phyloP scores from a whole-genome alignment of 2,797 vertebrate genomes.

The Oryzias sinensis region DNA sequence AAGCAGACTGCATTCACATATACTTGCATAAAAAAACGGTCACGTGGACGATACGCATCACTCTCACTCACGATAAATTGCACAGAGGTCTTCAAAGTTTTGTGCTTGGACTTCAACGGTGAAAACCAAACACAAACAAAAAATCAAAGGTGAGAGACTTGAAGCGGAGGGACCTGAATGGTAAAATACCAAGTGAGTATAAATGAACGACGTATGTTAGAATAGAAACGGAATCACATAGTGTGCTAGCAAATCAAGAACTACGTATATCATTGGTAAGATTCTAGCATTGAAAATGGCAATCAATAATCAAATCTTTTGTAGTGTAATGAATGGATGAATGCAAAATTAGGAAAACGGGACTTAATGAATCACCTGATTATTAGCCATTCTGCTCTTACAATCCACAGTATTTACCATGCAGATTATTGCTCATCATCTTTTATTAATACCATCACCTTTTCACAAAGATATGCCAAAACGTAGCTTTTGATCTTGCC shows the following conservation, averaged over 20 bases:
- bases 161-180: background rate
- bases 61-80: slow-evolving; percentile 24
- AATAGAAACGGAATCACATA: slow-evolving; percentile 9
- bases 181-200: too few relatives aligned
- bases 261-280: slow-evolving; percentile 1
- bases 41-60: slow-evolving; percentile 32
- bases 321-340: slow-evolving; percentile 23
- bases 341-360: slow-evolving; percentile 9
- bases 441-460: slow-evolving; percentile 10
- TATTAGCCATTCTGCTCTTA: slow-evolving; percentile 12
- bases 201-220: slow-evolving; percentile 13
- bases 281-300: slow-evolving; percentile 43
- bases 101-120: slow-evolving; percentile 13
- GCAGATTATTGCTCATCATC: background rate
- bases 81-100: slow-evolving; percentile 14
- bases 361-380: slow-evolving; percentile 23
- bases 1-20: slow-evolving; percentile 30
- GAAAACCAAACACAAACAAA: background rate
- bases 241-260: slow-evolving; percentile 24
- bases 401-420: slow-evolving; percentile 27
- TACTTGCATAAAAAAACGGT: slow-evolving; percentile 45
- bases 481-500: slow-evolving; percentile 5
- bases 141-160: background rate
- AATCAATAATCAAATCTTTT: slow-evolving; percentile 25
- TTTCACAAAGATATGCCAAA: slow-evolving; percentile 40